Evolutionary conservation across 1,140 invertebrate genomes (phyloP), one percentile per base, ranked within the genome.

Genomic region (Caenorhabditis latens): DNA sequence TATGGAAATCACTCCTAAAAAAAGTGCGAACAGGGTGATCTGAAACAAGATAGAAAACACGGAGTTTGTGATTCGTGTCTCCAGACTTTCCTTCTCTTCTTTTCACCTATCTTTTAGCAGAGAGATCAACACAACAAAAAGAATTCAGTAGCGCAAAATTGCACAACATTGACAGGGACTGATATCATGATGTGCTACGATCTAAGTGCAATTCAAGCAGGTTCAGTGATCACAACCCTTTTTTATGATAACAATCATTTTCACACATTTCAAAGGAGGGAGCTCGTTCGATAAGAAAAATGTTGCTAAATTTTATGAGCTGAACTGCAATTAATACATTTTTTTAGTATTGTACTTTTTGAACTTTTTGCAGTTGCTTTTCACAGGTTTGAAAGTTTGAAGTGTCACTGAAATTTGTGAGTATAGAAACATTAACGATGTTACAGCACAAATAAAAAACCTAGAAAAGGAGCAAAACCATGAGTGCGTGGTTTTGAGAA

Each of bases 111-210:
- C 42, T n/a, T n/a, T 58, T n/a, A 5, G 4, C 21, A n/a, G 14
- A 53, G 42, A 50, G 21, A 48, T 79, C 21, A 42, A 24, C n/a
- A 32, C 24, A 24, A 50, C 46, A 79, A 79, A 43, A 21, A 61
- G 46, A 19, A 71, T 32, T 50, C 71, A 53, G 71, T 79, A 79
- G 71, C 71, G 71, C 21, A 79, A 79, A 48, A 79, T 79, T 79
- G 71, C 71, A 79, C 46, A 79, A 79, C 71, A 50, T 79, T 79
- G 43, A 61, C 40, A 71, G 21, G 19, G 40, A 65, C 19, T 71
- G 65, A 71, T 71, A 71, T 71, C 65, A 71, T 53, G 50, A 53
- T 53, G 50, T 5, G 50, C 11, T 32, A 2, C 32, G 32, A 32
- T 32, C 32, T 32, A 32, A 32, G 32, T 32, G 32, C 32, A 1